A percentile compares a stretch with the other conserved stretches of the same genome.
Conservation (phyloP, 2,888 invertebrate genomes). For the Synergus gifuensis region DNA sequence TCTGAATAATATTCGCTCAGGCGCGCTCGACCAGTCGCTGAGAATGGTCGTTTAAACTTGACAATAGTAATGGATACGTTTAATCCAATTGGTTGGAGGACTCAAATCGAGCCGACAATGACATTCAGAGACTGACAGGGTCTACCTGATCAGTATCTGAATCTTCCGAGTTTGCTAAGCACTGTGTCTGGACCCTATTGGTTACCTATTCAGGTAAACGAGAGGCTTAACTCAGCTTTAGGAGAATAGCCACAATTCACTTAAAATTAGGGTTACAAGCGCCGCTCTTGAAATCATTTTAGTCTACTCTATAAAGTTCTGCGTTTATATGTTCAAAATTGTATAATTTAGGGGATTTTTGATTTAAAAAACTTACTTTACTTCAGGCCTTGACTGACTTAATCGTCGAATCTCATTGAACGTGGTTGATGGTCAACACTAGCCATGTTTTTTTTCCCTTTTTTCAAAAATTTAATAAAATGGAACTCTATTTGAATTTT, state of each 20-base stretch:
- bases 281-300: neutral
- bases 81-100: constrained; percentile 75
- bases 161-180: constrained; percentile 68
- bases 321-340: neutral
- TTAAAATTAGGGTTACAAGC: constrained; percentile 65
- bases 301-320: neutral
- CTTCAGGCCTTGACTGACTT: too few species aligned
- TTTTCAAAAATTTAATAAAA: too few species aligned
- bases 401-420: too few species aligned
- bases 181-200: constrained; percentile 58
- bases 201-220: constrained; percentile 63
- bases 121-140: constrained; percentile 40
- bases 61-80: constrained; percentile 77
- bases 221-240: constrained; percentile 70
- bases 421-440: too few species aligned
- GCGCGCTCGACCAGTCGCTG: constrained; percentile 41
- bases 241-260: constrained; percentile 61
- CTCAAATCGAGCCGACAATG: constrained; percentile 63
- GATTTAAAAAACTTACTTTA: too few species aligned
- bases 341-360: neutral
- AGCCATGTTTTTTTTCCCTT: too few species aligned
- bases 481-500: too few species aligned
- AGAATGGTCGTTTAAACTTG: constrained; percentile 49
- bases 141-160: constrained; percentile 46
- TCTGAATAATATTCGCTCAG: constrained; percentile 41